A percentile compares a stretch with the other conserved stretches of the same genome.
Conservation (phyloP, 2,113 vertebrate genomes). For the Misgurnus anguillicaudatus region DNA sequence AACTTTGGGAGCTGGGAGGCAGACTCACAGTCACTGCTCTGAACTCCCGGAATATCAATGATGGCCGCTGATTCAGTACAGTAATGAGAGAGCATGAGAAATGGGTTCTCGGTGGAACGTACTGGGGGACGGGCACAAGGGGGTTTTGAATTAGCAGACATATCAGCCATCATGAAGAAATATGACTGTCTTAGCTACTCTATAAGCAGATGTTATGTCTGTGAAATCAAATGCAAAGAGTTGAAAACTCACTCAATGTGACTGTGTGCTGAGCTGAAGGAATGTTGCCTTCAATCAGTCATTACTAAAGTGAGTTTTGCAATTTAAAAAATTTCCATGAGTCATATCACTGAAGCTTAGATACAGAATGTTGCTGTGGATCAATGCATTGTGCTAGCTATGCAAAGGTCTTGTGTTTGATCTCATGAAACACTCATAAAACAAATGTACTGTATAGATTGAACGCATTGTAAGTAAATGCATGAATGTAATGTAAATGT, state of each 20-base stretch:
- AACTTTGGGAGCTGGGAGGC: constrained; percentile 24
- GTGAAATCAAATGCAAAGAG: background rate
- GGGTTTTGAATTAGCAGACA: constrained; percentile 29
- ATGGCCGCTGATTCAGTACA: constrained; percentile 13
- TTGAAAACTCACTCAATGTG: background rate
- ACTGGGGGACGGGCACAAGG: background rate
- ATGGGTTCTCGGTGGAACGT: constrained; percentile 25
- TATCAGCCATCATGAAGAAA: constrained; percentile 23
- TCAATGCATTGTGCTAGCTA: too few species aligned
- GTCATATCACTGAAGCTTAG: background rate
- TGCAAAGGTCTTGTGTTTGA: too few species aligned
- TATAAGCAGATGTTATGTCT: background rate
- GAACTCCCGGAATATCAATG: constrained; percentile 35
- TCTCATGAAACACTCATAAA: too few species aligned
- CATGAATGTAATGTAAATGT: too few species aligned
- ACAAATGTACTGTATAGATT: too few species aligned
- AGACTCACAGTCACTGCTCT: constrained; percentile 3
- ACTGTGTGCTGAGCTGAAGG: background rate
- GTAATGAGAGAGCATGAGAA: constrained; percentile 30
- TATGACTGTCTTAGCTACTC: constrained; percentile 1
- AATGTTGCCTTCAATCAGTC: background rate
- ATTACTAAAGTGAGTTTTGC: background rate
- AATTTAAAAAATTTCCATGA: background rate
- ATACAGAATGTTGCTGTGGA: background rate
- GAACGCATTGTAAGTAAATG: too few species aligned